Base-by-base conservation (phyloP, 1,140 invertebrate species). In the Drosophila tristis region DNA sequence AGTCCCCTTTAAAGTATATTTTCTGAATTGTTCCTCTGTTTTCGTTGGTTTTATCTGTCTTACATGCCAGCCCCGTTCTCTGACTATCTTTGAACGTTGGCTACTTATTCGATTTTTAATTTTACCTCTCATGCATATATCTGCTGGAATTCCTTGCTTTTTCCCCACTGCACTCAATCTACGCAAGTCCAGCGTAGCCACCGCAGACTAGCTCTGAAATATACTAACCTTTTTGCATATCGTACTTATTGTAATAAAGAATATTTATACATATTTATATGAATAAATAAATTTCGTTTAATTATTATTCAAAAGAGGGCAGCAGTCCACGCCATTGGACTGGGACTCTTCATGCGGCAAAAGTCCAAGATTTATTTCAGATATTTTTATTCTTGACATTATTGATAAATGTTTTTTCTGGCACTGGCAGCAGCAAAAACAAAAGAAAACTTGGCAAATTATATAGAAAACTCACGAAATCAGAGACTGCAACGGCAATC, bases 401-500 rank as follows among this genome's bases (percentile, higher is more conserved):
- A 81, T 87, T 86, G 81, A 86, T 86, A 86, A 86, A 87, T 86
- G 82, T 87, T 65, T 39, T 57, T 43, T 39, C 35, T 11, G 35
- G 11, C 35, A 59, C 53, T 43, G 55, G 64, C 62, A 66, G 55
- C 15, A 73, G 42, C 3, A 23, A 48, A 53, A 74, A 54, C 49
- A 57, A 67, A 72, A 6, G 16, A 25, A 49, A 31, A 74, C 26
- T 25, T 47, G 48, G 53, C 48, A 81, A 86, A 86, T 86, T 81
- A 86, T 87, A 87, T 65, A 62, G 78, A 71, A 81, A 81, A 71
- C 61, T 78, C 81, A 86, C 82, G 81, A 81, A 86, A 74, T 74
- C 60, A 39, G 62, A 60, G 73, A 77, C 59, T 61, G 72, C 55
- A 59, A 35, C 70, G 63, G 20, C 20, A 39, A 54, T 73, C 25